A percentile compares a stretch with the other conserved stretches of the same genome.
Evolutionary conservation across 2,888 invertebrate genomes (phyloP).

Genomic region (Plebejus anna): DNA sequence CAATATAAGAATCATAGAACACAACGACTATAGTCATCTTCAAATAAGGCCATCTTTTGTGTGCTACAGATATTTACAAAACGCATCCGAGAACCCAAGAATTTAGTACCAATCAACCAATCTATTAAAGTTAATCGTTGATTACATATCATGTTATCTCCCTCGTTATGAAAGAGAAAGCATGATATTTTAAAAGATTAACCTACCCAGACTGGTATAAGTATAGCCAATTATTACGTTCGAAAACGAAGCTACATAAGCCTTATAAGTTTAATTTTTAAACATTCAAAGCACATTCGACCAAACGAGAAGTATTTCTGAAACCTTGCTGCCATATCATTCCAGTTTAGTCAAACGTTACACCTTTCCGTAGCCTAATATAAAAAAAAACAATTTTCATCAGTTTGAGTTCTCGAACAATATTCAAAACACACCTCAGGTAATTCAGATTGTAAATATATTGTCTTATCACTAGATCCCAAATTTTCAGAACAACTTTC

Average conservation of each 20-base stretch:
- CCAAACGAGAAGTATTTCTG: background rate
- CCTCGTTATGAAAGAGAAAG: background rate
- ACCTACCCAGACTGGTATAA: background rate
- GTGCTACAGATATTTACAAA: slow-evolving; percentile 49
- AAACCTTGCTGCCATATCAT: background rate
- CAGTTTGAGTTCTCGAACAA: slow-evolving; percentile 38
- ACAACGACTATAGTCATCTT: slow-evolving; percentile 49
- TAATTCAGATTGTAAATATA: slow-evolving; percentile 55
- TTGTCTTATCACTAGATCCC: slow-evolving; percentile 59
- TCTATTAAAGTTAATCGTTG: background rate
- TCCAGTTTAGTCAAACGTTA: slow-evolving; percentile 4
- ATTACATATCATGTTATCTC: background rate
- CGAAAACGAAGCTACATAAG: slow-evolving; percentile 13
- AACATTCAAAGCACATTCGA: background rate
- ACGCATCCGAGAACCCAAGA: slow-evolving; percentile 29
- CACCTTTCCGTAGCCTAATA: background rate
- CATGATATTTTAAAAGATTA: background rate
- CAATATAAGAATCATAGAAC: slow-evolving; percentile 69
- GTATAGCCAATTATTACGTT: background rate
- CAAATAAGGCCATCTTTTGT: slow-evolving; percentile 70
- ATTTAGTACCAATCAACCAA: background rate
- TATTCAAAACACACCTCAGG: slow-evolving; percentile 49
- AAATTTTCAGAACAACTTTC: slow-evolving; percentile 37
- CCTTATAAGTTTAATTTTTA: background rate
- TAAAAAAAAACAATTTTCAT: slow-evolving; percentile 19